phyloP scores from a whole-genome alignment of 2,888 invertebrate genomes.

The Scelioninae gen. 2 region DNA sequence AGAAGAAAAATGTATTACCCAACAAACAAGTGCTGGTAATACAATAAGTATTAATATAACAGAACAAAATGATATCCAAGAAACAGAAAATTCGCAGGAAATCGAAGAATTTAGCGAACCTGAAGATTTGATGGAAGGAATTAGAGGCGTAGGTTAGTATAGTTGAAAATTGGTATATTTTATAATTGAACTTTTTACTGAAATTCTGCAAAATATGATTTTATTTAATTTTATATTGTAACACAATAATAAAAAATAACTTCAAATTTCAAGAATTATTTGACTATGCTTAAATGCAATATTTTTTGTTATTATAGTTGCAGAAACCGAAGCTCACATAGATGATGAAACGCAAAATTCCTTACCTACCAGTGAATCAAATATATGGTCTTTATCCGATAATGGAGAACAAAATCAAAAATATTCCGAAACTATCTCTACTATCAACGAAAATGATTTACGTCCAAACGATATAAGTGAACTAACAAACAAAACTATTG shows the following conservation, averaged over 20 bases:
- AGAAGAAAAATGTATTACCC: conserved; percentile 70
- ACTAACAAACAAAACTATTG: conserved; percentile 56
- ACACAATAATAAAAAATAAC: no score
- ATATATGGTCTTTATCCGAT: conserved; percentile 70
- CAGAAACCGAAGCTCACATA: conserved; percentile 74
- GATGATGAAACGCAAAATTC: conserved; percentile 73
- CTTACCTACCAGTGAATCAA: conserved; percentile 64
- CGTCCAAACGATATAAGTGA: conserved; percentile 65
- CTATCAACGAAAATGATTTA: conserved; percentile 64
- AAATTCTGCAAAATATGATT: no score
- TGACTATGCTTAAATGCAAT: no score
- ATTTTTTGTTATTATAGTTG: conserved; percentile 25
- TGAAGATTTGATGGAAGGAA: conserved; percentile 91
- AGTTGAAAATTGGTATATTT: no score
- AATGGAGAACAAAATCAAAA: conserved; percentile 57
- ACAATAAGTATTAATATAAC: conserved; percentile 69
- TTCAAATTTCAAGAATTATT: no score
- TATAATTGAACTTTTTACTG: no score
- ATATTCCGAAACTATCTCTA: conserved; percentile 61
- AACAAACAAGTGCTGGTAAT: conserved; percentile 69
- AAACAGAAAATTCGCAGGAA: conserved; percentile 76
- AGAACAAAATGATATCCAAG: conserved; percentile 43
- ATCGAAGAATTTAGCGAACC: conserved; percentile 90
- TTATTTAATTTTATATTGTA: no score
- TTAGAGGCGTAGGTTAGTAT: conserved; percentile 85